phyloP scores from a whole-genome alignment of 1,140 invertebrate genomes.

The Bombus affinis region DNA sequence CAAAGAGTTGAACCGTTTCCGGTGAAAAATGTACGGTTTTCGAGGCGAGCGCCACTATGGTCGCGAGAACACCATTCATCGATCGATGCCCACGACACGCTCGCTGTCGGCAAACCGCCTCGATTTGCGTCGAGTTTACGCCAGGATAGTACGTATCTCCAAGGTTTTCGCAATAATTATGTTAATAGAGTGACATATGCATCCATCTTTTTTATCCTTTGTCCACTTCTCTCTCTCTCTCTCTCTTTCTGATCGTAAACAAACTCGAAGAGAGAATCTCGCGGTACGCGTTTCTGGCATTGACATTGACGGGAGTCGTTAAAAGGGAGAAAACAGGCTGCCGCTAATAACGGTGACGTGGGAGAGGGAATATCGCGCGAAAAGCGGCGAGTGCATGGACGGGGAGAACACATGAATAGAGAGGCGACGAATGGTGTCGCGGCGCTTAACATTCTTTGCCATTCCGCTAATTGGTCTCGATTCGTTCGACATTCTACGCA shows the following conservation, averaged over 20 bases:
- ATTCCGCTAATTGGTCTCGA: constrained; percentile 35
- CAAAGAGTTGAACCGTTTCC: background rate
- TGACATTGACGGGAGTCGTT: constrained; percentile 34
- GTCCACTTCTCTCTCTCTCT: background rate
- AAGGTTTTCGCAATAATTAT: constrained; percentile 11
- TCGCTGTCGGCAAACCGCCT: background rate
- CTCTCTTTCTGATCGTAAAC: background rate
- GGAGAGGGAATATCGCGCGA: background rate
- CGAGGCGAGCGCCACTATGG: too few species aligned
- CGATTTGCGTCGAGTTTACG: constrained; percentile 6
- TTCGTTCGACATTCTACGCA: constrained; percentile 36
- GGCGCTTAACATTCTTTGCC: constrained; percentile 29
- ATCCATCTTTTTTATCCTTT: background rate
- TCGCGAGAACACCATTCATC: background rate
- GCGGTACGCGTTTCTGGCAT: constrained; percentile 5
- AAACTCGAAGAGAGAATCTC: background rate
- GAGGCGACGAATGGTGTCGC: constrained; percentile 23
- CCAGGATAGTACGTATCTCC: background rate
- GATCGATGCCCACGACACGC: background rate
- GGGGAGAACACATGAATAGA: constrained; percentile 19
- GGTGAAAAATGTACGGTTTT: background rate
- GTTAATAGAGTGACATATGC: constrained; percentile 9
- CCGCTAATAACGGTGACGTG: constrained; percentile 7
- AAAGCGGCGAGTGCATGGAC: constrained; percentile 2
- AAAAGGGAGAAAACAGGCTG: background rate